Conservation (phyloP, 1,140 invertebrate species). For the Triops longicaudatus region DNA sequence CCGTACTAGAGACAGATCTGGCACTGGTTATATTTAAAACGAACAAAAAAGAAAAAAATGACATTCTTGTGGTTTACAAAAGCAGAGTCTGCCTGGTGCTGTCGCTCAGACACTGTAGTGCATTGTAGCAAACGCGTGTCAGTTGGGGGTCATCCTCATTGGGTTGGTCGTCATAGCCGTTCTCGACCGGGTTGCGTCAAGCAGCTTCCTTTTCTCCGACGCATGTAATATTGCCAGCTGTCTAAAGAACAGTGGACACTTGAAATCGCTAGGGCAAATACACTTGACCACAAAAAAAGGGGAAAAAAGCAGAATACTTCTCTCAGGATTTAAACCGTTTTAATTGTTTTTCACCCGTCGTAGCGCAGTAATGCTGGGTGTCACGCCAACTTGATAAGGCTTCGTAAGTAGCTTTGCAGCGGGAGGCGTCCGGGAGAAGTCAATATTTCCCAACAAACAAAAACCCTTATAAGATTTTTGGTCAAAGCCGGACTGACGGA, state of each 20-base stretch:
- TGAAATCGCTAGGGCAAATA: background rate
- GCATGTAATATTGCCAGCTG: background rate
- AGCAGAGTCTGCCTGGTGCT: too few relatives aligned
- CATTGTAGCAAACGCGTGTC: background rate
- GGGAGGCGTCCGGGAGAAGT: background rate
- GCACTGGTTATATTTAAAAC: background rate
- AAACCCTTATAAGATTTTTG: background rate
- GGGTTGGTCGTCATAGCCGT: background rate
- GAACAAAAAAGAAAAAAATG: background rate
- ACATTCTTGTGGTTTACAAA: too few relatives aligned
- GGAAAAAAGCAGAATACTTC: too few relatives aligned
- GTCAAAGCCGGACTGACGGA: conserved; percentile 3
- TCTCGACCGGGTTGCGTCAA: background rate
- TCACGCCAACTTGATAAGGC: too few relatives aligned
- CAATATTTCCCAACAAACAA: background rate
- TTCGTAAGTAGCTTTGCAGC: too few relatives aligned
- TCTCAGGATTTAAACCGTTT: too few relatives aligned
- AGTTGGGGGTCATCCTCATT: background rate
- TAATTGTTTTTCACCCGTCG: too few relatives aligned
- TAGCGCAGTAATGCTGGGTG: too few relatives aligned
- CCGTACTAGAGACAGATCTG: background rate
- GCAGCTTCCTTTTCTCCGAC: background rate
- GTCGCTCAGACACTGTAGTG: background rate
- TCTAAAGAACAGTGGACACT: background rate
- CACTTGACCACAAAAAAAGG: background rate